Percentiles rank a stretch among this genome's conserved stretches.
Evolutionary conservation across 1,140 invertebrate species (phyloP).

Genomic region (Trinorchestia longiramus): DNA sequence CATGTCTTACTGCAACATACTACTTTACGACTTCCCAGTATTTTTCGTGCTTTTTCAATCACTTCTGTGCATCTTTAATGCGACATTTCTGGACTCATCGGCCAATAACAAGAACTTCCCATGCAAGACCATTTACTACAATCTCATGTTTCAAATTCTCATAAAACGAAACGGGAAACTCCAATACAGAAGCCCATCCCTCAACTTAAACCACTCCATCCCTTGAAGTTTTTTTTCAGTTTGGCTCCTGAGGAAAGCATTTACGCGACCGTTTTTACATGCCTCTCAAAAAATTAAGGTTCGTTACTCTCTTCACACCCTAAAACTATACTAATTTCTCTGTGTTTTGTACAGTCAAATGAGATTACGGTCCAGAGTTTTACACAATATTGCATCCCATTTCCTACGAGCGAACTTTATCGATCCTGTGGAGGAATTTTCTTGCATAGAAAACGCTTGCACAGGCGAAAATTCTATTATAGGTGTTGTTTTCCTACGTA

Average conservation of each 20-base stretch:
- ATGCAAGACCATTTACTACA: too few relatives aligned
- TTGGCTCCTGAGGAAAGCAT: neutral
- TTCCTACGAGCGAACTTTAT: neutral
- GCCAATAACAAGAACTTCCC: too few relatives aligned
- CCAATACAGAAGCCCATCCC: too few relatives aligned
- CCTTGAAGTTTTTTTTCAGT: neutral
- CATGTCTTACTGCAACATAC: too few relatives aligned
- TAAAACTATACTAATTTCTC: neutral
- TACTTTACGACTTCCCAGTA: too few relatives aligned
- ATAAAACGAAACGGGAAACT: too few relatives aligned
- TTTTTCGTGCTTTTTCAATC: too few relatives aligned
- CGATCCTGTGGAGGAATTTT: neutral
- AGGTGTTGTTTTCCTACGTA: neutral
- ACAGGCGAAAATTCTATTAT: neutral
- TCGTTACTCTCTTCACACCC: neutral
- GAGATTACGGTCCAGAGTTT: neutral
- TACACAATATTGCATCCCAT: neutral
- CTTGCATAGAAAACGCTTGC: neutral
- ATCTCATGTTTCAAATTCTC: too few relatives aligned
- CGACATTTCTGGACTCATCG: too few relatives aligned
- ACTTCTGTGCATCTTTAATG: too few relatives aligned
- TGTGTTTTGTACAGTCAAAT: neutral
- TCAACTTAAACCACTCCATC: too few relatives aligned
- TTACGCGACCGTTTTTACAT: neutral
- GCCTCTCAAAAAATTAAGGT: neutral